phyloP scores from a whole-genome alignment of 2,113 vertebrate species.

The Sarotherodon lohbergeri region DNA sequence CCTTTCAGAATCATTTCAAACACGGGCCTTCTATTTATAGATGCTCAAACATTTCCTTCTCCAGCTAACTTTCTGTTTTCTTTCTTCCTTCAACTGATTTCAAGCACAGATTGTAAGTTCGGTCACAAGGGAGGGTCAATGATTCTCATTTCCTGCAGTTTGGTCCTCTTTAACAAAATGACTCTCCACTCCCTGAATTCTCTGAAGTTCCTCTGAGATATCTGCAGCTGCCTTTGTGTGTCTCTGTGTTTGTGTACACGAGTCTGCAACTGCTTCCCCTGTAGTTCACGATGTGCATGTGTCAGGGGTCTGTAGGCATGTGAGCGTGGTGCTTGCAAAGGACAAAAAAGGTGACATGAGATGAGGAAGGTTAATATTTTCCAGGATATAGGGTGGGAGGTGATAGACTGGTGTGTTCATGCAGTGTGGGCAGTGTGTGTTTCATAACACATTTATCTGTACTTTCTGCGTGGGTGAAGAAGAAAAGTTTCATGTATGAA shows the following conservation, averaged over 20 bases:
- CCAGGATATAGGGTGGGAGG: slow-evolving; percentile 55
- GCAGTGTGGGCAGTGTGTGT: neutral
- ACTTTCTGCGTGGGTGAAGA: slow-evolving; percentile 39
- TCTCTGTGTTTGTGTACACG: neutral
- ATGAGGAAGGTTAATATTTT: slow-evolving; percentile 66
- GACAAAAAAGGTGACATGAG: slow-evolving; percentile 52
- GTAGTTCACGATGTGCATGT: neutral
- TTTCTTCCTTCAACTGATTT: slow-evolving; percentile 56
- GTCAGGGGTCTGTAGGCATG: slow-evolving; percentile 26
- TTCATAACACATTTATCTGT: neutral
- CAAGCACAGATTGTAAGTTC: slow-evolving; percentile 54
- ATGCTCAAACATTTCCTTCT: slow-evolving; percentile 49
- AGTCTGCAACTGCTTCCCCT: neutral
- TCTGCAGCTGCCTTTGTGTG: slow-evolving; percentile 4
- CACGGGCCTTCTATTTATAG: slow-evolving; percentile 54
- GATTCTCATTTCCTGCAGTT: slow-evolving; percentile 63
- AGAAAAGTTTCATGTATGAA: slow-evolving; percentile 5
- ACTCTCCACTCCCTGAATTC: slow-evolving; percentile 57
- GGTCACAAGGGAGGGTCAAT: slow-evolving; percentile 60
- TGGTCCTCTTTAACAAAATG: slow-evolving; percentile 58
- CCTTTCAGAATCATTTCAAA: slow-evolving; percentile 52
- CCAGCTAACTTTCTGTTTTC: slow-evolving; percentile 53
- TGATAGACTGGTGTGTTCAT: slow-evolving; percentile 41
- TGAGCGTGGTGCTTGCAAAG: slow-evolving; percentile 14
- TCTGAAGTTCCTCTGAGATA: slow-evolving; percentile 42